Conservation (phyloP, 2,888 invertebrate genomes). For the Trachelus troglodyta region DNA sequence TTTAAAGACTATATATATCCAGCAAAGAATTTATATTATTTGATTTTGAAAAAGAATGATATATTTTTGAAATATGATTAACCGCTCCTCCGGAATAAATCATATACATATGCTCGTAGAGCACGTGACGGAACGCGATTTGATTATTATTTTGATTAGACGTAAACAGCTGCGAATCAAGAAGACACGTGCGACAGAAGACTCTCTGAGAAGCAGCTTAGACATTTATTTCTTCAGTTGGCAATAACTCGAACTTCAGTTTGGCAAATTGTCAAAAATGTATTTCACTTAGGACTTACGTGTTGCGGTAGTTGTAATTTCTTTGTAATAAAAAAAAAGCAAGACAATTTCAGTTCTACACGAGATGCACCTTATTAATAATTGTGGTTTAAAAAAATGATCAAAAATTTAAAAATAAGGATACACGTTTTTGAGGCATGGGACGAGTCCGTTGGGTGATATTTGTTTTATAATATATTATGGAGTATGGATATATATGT, state of each 20-base stretch:
- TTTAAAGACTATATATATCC: no score
- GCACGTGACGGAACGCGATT: neutral
- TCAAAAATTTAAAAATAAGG: neutral
- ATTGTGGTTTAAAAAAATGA: no score
- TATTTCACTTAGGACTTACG: neutral
- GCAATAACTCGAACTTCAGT: neutral
- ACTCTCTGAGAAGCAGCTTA: neutral
- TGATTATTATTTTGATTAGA: neutral
- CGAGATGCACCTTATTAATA: no score
- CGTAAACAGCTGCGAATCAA: neutral
- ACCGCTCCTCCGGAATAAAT: no score
- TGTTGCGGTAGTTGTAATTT: no score
- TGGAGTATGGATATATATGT: conserved; percentile 30
- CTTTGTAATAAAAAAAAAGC: no score
- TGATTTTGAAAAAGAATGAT: no score
- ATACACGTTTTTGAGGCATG: neutral
- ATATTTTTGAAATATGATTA: no score
- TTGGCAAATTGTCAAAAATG: neutral
- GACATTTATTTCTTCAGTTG: neutral
- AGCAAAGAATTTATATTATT: no score
- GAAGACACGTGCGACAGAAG: neutral
- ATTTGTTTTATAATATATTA: conserved; percentile 39
- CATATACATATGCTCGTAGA: neutral
- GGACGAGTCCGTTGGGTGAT: conserved; percentile 6
- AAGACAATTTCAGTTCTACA: no score